These are phyloP conservation scores for Meloidogyne floridensis DNA, from an alignment of 1,140 invertebrate genomes.

Conservation along the genomic window DNA sequence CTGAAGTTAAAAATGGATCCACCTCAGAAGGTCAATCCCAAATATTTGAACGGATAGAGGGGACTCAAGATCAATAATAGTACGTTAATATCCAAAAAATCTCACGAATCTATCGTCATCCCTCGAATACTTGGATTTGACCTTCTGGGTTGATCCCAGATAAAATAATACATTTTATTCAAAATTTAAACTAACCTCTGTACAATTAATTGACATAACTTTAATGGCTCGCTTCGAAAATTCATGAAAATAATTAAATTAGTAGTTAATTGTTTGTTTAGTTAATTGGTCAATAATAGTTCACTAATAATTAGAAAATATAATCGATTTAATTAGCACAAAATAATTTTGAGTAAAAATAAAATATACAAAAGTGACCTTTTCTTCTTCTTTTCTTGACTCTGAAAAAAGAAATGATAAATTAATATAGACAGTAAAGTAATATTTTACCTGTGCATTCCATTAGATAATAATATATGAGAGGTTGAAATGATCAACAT, in stretches of 20 bases:
- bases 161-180: not conserved
- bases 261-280: not conserved
- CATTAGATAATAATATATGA: not conserved
- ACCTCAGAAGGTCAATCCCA: no score
- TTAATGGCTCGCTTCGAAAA: conserved; percentile 40
- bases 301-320: not conserved
- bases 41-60: no score
- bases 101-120: no score
- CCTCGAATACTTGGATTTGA: no score
- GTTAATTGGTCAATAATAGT: not conserved
- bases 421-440: not conserved
- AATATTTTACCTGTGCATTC: not conserved
- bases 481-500: not conserved
- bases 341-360: not conserved
- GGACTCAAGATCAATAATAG: no score
- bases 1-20: conserved; percentile 65
- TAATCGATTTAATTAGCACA: not conserved
- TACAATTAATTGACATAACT: conserved; percentile 40
- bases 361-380: not conserved
- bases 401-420: not conserved
- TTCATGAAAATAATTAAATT: conserved; percentile 19
- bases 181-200: conserved; percentile 29
- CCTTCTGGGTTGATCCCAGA: no score
- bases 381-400: not conserved
- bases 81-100: no score